phyloP scores from a whole-genome alignment of 2,888 invertebrate genomes.

The Zygaena filipendulae region DNA sequence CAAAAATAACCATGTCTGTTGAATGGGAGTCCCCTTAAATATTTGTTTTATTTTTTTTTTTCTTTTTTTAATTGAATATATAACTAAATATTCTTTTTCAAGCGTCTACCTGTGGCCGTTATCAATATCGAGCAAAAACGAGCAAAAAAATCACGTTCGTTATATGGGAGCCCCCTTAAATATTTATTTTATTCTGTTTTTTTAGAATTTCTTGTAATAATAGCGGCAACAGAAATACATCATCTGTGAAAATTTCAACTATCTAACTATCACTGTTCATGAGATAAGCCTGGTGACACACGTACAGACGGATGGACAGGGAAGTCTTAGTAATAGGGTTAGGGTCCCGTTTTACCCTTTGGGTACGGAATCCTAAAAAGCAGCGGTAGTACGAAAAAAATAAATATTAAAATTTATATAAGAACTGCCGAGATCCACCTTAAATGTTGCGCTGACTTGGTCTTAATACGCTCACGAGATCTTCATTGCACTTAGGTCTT shows the following conservation, averaged over 20 bases:
- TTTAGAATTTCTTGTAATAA: constrained; percentile 1
- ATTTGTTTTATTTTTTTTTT: not conserved
- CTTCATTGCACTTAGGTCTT: too few relatives aligned
- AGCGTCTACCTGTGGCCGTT: not conserved
- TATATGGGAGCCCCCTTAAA: not conserved
- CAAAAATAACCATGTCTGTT: not conserved
- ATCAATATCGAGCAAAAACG: not conserved
- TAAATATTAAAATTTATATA: too few relatives aligned
- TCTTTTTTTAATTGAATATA: not conserved
- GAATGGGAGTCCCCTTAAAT: not conserved
- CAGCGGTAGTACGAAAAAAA: too few relatives aligned
- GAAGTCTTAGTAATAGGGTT: not conserved
- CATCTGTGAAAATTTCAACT: constrained; percentile 7
- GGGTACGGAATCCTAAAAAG: not conserved
- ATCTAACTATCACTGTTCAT: constrained; percentile 3
- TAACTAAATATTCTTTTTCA: not conserved
- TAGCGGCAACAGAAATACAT: constrained; percentile 6
- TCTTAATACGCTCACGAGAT: too few relatives aligned
- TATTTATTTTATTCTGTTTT: not conserved
- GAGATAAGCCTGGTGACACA: constrained; percentile 1
- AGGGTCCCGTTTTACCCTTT: not conserved
- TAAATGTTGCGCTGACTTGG: too few relatives aligned
- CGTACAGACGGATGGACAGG: not conserved
- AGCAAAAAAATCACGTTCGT: not conserved
- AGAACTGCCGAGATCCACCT: too few relatives aligned